These are phyloP conservation scores for Phyllostomus discolor DNA, from an alignment of 2,113 vertebrate species.

Conservation along the genomic window DNA sequence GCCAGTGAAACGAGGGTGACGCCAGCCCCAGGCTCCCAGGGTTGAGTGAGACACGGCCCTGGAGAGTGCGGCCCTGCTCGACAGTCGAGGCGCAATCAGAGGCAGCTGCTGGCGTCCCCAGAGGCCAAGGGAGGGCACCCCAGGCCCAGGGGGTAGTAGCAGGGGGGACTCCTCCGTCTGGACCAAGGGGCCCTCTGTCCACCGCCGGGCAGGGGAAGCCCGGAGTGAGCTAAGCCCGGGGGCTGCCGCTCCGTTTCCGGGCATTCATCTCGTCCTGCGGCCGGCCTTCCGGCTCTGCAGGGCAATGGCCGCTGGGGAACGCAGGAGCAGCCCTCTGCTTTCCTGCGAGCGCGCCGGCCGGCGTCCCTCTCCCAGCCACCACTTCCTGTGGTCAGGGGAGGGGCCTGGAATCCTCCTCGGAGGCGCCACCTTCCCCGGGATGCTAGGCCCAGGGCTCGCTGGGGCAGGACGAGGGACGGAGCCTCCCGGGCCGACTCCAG, in stretches of 20 bases:
- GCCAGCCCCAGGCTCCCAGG: not conserved
- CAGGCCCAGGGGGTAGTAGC: too few species aligned
- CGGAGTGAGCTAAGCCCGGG: conserved; percentile 42
- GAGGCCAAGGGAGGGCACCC: not conserved
- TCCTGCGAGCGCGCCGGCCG: conserved; percentile 53
- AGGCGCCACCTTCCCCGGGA: conserved; percentile 26
- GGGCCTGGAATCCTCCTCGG: conserved; percentile 13
- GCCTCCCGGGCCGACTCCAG: not conserved
- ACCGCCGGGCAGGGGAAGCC: conserved; percentile 33
- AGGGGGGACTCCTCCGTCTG: not conserved
- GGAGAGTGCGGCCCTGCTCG: not conserved
- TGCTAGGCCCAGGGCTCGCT: not conserved
- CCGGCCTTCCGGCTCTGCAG: conserved; percentile 62
- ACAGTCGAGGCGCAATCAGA: not conserved
- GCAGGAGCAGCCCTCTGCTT: conserved; percentile 36
- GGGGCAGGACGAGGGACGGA: not conserved
- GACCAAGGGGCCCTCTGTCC: not conserved
- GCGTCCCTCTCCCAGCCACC: conserved; percentile 56
- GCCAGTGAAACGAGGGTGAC: not conserved
- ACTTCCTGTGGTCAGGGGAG: conserved; percentile 65
- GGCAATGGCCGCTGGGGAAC: conserved; percentile 60
- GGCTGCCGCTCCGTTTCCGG: conserved; percentile 60
- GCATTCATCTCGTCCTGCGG: conserved; percentile 63
- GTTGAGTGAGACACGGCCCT: not conserved
- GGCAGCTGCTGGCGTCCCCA: not conserved